Evolutionary conservation across 2,797 vertebrate genomes (phyloP).

Genomic region (Phoxinus dragarum): DNA sequence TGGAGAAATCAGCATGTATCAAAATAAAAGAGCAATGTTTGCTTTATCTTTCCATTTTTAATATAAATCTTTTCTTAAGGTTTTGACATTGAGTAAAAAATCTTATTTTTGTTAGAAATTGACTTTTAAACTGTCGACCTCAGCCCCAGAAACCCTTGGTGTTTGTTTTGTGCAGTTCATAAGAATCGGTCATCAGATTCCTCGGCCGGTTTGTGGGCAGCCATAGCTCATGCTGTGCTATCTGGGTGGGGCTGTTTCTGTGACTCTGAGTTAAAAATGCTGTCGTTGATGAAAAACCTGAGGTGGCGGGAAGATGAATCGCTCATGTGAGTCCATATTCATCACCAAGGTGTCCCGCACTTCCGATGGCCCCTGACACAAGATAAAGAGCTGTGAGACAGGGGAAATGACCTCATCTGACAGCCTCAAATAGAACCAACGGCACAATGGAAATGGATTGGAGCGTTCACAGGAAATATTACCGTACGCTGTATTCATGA

Average conservation of each 20-base stretch:
- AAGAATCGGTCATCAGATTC: conserved; percentile 29
- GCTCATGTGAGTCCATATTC: conserved; percentile 79
- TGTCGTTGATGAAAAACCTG: conserved; percentile 70
- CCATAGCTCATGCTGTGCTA: conserved; percentile 31
- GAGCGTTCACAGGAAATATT: conserved; percentile 80
- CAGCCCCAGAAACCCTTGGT: neutral
- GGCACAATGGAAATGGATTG: conserved; percentile 83
- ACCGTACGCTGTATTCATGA: conserved; percentile 74
- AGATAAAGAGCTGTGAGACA: conserved; percentile 82
- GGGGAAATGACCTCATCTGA: conserved; percentile 77
- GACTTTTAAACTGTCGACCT: neutral
- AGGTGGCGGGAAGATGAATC: conserved; percentile 79
- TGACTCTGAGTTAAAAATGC: conserved; percentile 73
- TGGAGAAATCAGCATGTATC: neutral
- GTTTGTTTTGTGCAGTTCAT: conserved; percentile 31
- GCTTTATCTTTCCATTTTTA: neutral
- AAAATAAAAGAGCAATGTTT: neutral
- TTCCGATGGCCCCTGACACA: conserved; percentile 84
- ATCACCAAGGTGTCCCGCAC: conserved; percentile 77
- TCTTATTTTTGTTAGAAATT: neutral
- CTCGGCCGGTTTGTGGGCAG: neutral
- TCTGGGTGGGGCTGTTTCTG: conserved; percentile 43
- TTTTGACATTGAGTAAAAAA: neutral
- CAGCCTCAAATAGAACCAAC: conserved; percentile 80
- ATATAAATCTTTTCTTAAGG: neutral